Evolutionary conservation across 2,888 invertebrate genomes (phyloP).

Genomic region (Nemurella pictetii): DNA sequence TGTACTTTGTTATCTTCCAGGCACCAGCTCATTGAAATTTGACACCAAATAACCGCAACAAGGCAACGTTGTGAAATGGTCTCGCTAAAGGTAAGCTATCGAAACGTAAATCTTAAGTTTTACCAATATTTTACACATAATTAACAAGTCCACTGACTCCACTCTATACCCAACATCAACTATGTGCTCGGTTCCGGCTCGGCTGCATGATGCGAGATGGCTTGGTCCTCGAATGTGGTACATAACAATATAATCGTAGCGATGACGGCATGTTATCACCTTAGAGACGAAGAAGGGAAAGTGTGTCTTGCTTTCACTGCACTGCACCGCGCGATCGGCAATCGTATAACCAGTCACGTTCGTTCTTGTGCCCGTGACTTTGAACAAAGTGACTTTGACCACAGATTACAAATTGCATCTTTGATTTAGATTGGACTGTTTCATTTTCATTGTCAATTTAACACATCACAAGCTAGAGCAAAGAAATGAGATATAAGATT

Average conservation of each 20-base stretch:
- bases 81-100: not conserved
- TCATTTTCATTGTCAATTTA: not conserved
- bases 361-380: not conserved
- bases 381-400: not conserved
- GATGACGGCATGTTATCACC: not conserved
- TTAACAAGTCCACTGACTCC: no score
- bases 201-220: no score
- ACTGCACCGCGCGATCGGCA: not conserved
- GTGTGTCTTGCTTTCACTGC: not conserved
- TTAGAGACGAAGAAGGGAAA: not conserved
- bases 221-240: not conserved
- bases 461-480: not conserved
- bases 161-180: no score
- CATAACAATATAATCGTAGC: not conserved
- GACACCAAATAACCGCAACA: not conserved
- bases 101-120: no score
- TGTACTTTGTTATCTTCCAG: not conserved
- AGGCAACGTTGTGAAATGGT: not conserved
- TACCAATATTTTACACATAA: no score
- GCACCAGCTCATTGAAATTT: not conserved
- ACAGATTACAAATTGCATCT: no score
- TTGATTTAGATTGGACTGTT: not conserved
- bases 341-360: not conserved
- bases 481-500: not conserved
- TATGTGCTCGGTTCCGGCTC: no score